phyloP scores from a whole-genome alignment of 2,888 invertebrate species.

The Hydriomena furcata region DNA sequence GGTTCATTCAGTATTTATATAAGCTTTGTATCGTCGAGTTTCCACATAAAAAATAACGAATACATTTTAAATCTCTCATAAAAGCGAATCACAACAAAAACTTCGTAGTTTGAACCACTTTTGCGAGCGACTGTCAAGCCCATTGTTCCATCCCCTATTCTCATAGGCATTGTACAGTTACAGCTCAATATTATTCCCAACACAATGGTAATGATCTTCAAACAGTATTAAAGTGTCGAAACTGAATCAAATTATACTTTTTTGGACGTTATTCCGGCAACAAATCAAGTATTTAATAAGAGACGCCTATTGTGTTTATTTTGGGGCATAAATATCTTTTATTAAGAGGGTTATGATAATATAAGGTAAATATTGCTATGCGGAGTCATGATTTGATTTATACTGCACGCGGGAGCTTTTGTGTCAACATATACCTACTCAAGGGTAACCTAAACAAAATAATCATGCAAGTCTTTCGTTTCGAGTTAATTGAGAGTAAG shows the following conservation, averaged over 20 bases:
- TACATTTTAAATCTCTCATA: not conserved
- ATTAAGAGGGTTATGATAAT: slow-evolving; percentile 22
- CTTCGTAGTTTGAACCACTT: slow-evolving; percentile 14
- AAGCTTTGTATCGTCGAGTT: too few species aligned
- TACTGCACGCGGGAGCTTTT: not conserved
- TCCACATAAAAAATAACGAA: not conserved
- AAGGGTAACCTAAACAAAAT: too few species aligned
- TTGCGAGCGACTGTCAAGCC: slow-evolving; percentile 20
- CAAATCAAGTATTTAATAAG: slow-evolving; percentile 57
- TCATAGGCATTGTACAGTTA: slow-evolving; percentile 33
- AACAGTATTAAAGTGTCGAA: slow-evolving; percentile 50
- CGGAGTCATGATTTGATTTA: slow-evolving; percentile 9
- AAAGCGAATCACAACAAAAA: slow-evolving; percentile 2
- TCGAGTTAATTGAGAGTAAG: too few species aligned
- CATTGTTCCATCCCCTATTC: slow-evolving; percentile 38
- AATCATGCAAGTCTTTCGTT: too few species aligned
- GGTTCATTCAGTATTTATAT: too few species aligned
- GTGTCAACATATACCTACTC: not conserved
- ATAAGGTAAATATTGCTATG: slow-evolving; percentile 13
- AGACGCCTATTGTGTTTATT: slow-evolving; percentile 31
- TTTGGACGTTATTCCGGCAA: slow-evolving; percentile 49
- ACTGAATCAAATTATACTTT: slow-evolving; percentile 38
- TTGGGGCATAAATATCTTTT: slow-evolving; percentile 26
- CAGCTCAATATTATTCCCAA: slow-evolving; percentile 50
- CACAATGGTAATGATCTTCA: slow-evolving; percentile 56